Percentiles rank a stretch among this genome's conserved stretches.
These are phyloP conservation scores for Tupaia tana DNA, from an alignment of 2,113 vertebrate species.

Conservation along the genomic window DNA sequence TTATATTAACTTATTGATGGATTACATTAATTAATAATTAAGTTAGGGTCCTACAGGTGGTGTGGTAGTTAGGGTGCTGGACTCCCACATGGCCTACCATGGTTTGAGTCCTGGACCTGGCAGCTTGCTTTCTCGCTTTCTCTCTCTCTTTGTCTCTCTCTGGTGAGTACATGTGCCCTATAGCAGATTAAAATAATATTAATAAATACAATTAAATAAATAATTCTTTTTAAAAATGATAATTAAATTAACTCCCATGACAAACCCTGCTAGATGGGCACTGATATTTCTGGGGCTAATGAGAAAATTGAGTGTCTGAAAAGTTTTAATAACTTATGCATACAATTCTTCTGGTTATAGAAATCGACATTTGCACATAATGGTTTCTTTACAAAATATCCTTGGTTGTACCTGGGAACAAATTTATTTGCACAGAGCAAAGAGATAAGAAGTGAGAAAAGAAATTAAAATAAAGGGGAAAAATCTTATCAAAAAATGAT, in stretches of 20 bases:
- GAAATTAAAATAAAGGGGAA: not conserved
- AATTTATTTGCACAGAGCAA: conserved; percentile 3
- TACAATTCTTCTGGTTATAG: not conserved
- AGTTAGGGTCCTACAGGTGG: too few relatives aligned
- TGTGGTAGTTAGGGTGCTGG: too few relatives aligned
- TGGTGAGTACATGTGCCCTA: too few relatives aligned
- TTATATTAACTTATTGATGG: not conserved
- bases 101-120: too few relatives aligned
- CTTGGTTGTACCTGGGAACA: not conserved
- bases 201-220: too few relatives aligned
- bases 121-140: too few relatives aligned
- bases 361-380: not conserved
- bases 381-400: not conserved
- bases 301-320: not conserved
- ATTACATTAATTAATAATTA: not conserved
- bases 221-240: too few relatives aligned
- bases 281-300: not conserved
- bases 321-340: not conserved
- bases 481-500: not conserved
- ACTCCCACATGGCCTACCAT: too few relatives aligned
- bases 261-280: not conserved
- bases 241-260: not conserved
- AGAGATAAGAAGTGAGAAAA: not conserved
- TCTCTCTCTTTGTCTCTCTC: too few relatives aligned
- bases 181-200: too few relatives aligned